phyloP scores from a whole-genome alignment of 2,797 vertebrate species.

The Ispidina lecontei region DNA sequence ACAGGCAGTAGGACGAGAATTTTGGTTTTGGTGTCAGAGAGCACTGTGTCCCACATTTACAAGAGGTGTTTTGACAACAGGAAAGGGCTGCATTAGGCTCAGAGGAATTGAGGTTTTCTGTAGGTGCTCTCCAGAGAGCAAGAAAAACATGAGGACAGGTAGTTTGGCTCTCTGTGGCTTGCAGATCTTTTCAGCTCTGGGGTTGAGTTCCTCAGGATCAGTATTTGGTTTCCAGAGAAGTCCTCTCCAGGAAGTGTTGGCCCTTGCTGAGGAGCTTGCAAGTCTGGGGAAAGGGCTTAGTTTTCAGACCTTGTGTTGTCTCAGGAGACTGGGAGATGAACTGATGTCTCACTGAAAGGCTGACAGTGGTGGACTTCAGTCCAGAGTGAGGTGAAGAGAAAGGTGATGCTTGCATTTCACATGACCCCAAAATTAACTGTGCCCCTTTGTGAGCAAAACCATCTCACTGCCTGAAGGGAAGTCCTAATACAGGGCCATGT shows the following conservation, averaged over 20 bases:
- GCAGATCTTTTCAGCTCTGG: background rate
- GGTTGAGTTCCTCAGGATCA: background rate
- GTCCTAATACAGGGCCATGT: background rate
- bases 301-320: background rate
- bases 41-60: rapidly evolving
- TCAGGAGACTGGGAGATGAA: background rate
- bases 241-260: background rate
- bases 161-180: background rate
- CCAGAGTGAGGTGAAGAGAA: background rate
- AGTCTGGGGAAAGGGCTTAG: background rate
- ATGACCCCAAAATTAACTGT: background rate
- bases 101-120: background rate
- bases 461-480: background rate
- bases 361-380: background rate
- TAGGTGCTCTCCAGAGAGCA: background rate
- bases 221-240: background rate
- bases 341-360: background rate
- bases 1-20: background rate
- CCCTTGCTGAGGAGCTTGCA: background rate
- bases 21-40: background rate
- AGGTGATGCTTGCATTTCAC: background rate
- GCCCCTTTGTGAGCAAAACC: background rate
- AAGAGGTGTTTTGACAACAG: background rate
- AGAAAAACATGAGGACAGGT: rapidly evolving
- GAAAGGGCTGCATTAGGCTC: background rate